Base-by-base conservation (phyloP, 2,113 vertebrate genomes). In the Hypanus sabinus region DNA sequence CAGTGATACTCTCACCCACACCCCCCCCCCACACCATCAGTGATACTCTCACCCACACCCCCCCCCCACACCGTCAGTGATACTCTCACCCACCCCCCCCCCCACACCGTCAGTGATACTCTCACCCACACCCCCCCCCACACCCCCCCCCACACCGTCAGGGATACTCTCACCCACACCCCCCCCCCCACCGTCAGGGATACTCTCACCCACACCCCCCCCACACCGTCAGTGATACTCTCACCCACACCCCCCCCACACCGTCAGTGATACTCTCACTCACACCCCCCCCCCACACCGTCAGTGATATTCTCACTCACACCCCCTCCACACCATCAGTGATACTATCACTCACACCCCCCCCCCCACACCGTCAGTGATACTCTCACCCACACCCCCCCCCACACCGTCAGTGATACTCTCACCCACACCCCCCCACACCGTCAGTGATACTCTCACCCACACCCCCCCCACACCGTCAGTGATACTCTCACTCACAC, bases 91-190 rank as follows among this genome's bases (percentile, higher is more conserved):
- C 96, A 99, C 1, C 14, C 1, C 14, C 1, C n/a, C 12, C 62
- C 65, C 65, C 65, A 16, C 65, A 16, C 65, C 65, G 11, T 10
- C 6, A 12, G 65, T 1, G 9, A 18, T 70, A 10, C 0, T 0
- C 16, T 24, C 5, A 96, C 97, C 95, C 96, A 99, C 99, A 46
- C 46, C 46, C 1, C 14, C n/a, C n/a, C n/a, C n/a, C n/a, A n/a
- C n/a, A n/a, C 1, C 14, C 1, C n/a, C 12, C 62, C 65, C 65
- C 65, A 16, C 65, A 16, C 65, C 65, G 11, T 10, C 6, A 12
- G 65, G 5, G 9, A 18, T 70, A 10, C 0, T 0, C 16, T 24
- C 5, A 96, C 97, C 95, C 96, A 99, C 1, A 0, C 1, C 14
- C 1, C n/a, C 12, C 62, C 65, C 65, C 65, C 0, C 65, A 16